Base-by-base conservation (phyloP, 1,140 invertebrate species). In the Aphidius gifuensis region DNA sequence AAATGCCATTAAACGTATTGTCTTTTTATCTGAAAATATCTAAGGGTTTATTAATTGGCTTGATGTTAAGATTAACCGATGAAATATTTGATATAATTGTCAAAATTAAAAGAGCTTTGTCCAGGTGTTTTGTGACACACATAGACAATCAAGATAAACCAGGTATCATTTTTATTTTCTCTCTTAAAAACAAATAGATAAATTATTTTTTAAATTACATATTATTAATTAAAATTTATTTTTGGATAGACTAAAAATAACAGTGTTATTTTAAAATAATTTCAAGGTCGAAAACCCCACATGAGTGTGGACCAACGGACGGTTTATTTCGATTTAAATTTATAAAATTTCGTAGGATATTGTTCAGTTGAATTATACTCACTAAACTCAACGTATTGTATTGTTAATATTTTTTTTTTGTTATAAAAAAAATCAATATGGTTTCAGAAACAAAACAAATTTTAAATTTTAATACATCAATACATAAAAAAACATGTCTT, bases 21-120 rank as follows among this genome's bases (percentile, higher is more conserved):
- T 78, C 76, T 50, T 80, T 80, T 61, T 80, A 79, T 72, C 62
- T 80, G 44, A 73, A 74, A 66, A 55, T 79, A 51, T 68, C 68
- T 49, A 68, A 55, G 61, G 75, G 77, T 68, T 69, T 79, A 53
- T 50, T 78, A 39, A 68, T 71, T 47, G 78, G 78, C 53, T 63
- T 79, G 40, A 69, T 69, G 8, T 59, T 38, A 8, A 71, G 77
- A 44, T 60, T 80, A 7, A 69, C 64, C 5, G 75, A 78, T 47
- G 76, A 80, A 51, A 55, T 79, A 23, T 68, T 69, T 49, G 76
- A 78, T 65, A 73, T 75, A 70, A 74, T 80, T 58, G 69, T 80
- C 9, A 72, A 70, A 55, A 72, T 80, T 23, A 78, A 78, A 58
- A 69, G 76, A 50, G 67, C 71, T 16, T 64, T 77, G 7, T 73